phyloP scores from a whole-genome alignment of 2,797 vertebrate species.

The Siniperca scherzeri region DNA sequence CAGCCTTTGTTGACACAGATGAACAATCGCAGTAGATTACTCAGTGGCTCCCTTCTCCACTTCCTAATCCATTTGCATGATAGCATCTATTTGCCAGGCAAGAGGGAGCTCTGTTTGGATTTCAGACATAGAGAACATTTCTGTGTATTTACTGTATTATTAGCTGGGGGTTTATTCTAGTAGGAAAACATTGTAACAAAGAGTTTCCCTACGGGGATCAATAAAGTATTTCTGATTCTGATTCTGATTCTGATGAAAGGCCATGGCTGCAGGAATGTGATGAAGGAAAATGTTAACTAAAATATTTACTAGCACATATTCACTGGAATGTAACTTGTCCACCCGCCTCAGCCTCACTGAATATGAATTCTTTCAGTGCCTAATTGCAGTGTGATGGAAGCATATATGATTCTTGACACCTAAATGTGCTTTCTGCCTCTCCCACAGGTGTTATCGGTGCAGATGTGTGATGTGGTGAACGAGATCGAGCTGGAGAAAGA shows the following conservation, averaged over 20 bases:
- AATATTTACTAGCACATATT: conserved; percentile 34
- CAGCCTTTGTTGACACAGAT: conserved; percentile 79
- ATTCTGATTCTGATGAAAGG: no score
- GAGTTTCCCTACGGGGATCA: no score
- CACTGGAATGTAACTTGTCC: neutral
- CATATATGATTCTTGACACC: conserved; percentile 19
- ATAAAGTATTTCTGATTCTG: no score
- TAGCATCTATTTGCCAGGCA: conserved; percentile 66
- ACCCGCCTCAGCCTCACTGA: neutral
- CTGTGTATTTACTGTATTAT: conserved; percentile 40
- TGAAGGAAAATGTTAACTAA: conserved; percentile 16
- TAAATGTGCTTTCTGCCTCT: conserved; percentile 42
- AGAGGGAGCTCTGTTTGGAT: conserved; percentile 47
- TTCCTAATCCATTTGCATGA: conserved; percentile 74
- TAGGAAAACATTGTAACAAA: conserved; percentile 16
- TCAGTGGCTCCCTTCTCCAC: conserved; percentile 58
- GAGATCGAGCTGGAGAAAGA: conserved; percentile 85
- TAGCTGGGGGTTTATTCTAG: neutral
- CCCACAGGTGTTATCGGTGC: conserved; percentile 78
- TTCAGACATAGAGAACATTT: conserved; percentile 55
- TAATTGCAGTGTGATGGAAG: neutral
- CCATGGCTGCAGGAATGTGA: neutral
- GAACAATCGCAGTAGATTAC: conserved; percentile 76
- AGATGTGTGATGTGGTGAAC: conserved; percentile 86
- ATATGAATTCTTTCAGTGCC: conserved; percentile 7